Evolutionary conservation across 2,113 vertebrate species (phyloP).

Genomic region (Phalacrocorax pelagicus): DNA sequence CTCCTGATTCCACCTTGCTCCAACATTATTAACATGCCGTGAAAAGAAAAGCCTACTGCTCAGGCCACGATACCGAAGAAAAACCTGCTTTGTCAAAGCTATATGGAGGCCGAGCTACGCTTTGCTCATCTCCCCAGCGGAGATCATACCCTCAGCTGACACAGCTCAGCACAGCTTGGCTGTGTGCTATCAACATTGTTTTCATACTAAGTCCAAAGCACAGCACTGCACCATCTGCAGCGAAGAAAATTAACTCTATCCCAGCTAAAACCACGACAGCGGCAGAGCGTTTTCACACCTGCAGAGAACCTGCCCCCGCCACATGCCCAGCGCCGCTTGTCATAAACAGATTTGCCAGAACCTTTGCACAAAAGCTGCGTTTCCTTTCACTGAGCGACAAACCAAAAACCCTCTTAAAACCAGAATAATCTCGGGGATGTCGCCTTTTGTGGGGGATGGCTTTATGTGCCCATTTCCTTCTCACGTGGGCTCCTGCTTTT

Average conservation of each 20-base stretch:
- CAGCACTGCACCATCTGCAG: too few relatives aligned
- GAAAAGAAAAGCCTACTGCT: neutral
- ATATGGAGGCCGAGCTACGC: neutral
- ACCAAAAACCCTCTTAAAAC: slow-evolving; percentile 26
- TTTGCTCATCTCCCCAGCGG: accelerated
- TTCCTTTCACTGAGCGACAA: neutral
- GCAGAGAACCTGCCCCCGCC: neutral
- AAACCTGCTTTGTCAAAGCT: neutral
- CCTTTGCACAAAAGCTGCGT: neutral
- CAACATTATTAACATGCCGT: too few relatives aligned
- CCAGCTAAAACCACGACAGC: neutral
- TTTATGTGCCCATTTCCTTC: slow-evolving; percentile 15
- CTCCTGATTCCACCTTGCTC: neutral
- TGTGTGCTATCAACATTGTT: too few relatives aligned
- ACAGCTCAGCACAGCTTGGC: neutral
- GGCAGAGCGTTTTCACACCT: neutral
- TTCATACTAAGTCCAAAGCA: too few relatives aligned
- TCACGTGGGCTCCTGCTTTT: neutral
- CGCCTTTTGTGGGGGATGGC: neutral
- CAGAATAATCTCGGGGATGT: neutral
- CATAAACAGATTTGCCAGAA: neutral
- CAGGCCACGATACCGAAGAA: neutral
- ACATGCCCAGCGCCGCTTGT: neutral
- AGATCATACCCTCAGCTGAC: neutral
- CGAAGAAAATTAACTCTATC: too few relatives aligned